phyloP scores from a whole-genome alignment of 2,888 invertebrate genomes.

The Rhingia rostrata region DNA sequence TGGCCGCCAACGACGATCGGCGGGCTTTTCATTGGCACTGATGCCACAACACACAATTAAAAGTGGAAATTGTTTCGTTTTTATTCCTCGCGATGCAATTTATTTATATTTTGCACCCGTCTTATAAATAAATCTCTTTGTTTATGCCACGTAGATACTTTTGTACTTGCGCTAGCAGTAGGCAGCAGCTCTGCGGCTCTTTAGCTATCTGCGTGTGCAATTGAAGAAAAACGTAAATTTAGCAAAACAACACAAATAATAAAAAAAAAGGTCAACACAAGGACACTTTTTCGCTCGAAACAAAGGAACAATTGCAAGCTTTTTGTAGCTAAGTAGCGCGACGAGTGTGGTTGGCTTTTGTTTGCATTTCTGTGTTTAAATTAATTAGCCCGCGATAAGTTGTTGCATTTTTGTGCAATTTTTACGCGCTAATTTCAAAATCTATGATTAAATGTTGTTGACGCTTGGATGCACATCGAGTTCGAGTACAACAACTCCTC shows the following conservation, averaged over 20 bases:
- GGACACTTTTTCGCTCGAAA: conserved; percentile 49
- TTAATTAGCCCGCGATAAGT: conserved; percentile 60
- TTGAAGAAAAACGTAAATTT: conserved; percentile 61
- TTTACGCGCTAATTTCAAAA: conserved; percentile 40
- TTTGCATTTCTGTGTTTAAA: conserved; percentile 26
- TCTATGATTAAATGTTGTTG: conserved; percentile 49
- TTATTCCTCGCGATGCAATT: conserved; percentile 47
- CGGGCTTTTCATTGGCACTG: conserved; percentile 57
- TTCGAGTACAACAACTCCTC: conserved; percentile 17
- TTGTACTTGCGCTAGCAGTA: not conserved
- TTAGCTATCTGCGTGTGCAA: conserved; percentile 30
- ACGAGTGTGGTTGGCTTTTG: conserved; percentile 20
- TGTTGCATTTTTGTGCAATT: conserved; percentile 19
- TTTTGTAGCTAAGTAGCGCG: not conserved
- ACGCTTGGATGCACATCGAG: conserved; percentile 62
- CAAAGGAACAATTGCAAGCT: conserved; percentile 27
- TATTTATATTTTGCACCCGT: conserved; percentile 50
- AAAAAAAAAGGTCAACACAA: conserved; percentile 63
- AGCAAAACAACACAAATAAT: conserved; percentile 36
- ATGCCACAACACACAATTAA: conserved; percentile 41
- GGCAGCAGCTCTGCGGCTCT: not conserved
- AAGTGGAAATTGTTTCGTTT: conserved; percentile 55
- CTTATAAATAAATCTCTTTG: conserved; percentile 67
- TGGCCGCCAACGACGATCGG: conserved; percentile 38
- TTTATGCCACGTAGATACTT: conserved; percentile 31